Evolutionary conservation across 1,140 invertebrate genomes (phyloP).

Genomic region (Chlorops oryzae): DNA sequence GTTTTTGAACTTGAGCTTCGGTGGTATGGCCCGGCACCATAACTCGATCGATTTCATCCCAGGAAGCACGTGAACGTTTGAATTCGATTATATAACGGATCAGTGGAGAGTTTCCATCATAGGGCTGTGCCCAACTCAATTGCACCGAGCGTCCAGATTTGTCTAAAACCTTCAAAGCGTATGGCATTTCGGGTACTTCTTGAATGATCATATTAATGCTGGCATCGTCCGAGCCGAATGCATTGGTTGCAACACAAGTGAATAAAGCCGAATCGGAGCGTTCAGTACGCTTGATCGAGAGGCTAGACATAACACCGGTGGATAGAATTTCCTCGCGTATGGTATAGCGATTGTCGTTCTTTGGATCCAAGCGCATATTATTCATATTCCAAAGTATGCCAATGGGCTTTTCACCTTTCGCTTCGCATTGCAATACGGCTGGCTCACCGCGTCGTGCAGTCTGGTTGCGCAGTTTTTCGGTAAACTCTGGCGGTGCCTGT

Average conservation of each 20-base stretch:
- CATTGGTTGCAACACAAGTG: slow-evolving; percentile 90
- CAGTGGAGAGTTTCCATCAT: slow-evolving; percentile 92
- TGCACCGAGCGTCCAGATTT: slow-evolving; percentile 85
- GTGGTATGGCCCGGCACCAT: slow-evolving; percentile 79
- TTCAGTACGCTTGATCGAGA: slow-evolving; percentile 85
- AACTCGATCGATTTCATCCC: slow-evolving; percentile 79
- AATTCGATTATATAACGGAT: slow-evolving; percentile 89
- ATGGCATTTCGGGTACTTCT: slow-evolving; percentile 91
- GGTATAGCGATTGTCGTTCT: slow-evolving; percentile 81
- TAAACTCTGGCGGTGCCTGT: slow-evolving; percentile 90
- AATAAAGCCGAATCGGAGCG: slow-evolving; percentile 87
- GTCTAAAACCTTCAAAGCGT: slow-evolving; percentile 83
- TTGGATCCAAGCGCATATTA: slow-evolving; percentile 81
- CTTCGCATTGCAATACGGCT: slow-evolving; percentile 87
- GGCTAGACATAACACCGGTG: slow-evolving; percentile 78
- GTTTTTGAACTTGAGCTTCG: slow-evolving; percentile 79
- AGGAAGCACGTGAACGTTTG: slow-evolving; percentile 80
- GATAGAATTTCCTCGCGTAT: slow-evolving; percentile 84
- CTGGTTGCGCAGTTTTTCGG: slow-evolving; percentile 84
- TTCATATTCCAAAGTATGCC: slow-evolving; percentile 95
- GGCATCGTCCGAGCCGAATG: slow-evolving; percentile 90
- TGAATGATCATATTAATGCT: slow-evolving; percentile 94
- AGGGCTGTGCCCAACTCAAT: slow-evolving; percentile 87
- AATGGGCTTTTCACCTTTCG: slow-evolving; percentile 94
- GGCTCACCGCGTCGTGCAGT: slow-evolving; percentile 84